Conservation (phyloP, 2,888 invertebrate genomes). For the Cartodere bifasciata region DNA sequence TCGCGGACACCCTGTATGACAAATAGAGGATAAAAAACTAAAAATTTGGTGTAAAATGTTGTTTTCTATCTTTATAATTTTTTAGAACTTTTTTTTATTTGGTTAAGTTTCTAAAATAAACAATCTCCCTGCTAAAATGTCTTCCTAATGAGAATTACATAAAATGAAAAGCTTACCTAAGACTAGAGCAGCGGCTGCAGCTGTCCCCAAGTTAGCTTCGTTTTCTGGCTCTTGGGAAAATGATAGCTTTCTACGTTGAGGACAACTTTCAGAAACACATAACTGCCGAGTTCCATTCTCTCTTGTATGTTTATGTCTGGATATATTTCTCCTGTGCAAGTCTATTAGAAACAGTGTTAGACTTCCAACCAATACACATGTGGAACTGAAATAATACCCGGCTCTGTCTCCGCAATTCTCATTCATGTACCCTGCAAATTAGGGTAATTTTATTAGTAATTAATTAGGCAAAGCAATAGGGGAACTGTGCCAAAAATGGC, state of each 20-base stretch:
- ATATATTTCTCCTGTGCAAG: constrained; percentile 58
- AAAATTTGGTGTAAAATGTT: no score
- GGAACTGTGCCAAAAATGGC: neutral
- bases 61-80: no score
- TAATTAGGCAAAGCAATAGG: neutral
- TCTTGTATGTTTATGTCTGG: constrained; percentile 54
- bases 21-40: no score
- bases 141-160: no score
- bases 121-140: no score
- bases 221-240: constrained; percentile 48
- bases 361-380: constrained; percentile 64
- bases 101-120: no score
- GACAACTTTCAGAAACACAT: constrained; percentile 44
- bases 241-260: constrained; percentile 42
- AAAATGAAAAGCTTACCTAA: no score
- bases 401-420: constrained; percentile 62
- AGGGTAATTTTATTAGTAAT: neutral
- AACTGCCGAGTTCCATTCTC: constrained; percentile 44
- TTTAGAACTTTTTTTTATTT: no score
- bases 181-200: constrained; percentile 37
- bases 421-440: constrained; percentile 61
- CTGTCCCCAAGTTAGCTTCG: constrained; percentile 37
- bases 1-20: no score
- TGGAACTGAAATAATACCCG: constrained; percentile 75
- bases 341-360: constrained; percentile 70